Evolutionary conservation across 2,888 invertebrate species (phyloP).

Genomic region (Caenorhabditis japonica): DNA sequence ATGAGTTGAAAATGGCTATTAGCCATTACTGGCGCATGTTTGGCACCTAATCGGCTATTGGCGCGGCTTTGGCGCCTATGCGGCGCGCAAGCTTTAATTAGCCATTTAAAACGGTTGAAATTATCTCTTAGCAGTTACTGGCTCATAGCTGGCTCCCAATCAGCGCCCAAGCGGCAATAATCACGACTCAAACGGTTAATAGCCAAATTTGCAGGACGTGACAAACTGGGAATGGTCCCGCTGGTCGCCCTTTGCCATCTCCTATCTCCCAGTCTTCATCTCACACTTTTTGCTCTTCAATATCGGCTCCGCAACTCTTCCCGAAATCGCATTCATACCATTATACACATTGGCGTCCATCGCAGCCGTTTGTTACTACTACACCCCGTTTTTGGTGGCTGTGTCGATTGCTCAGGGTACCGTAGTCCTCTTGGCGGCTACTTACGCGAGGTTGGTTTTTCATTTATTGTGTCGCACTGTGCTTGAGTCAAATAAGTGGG

Average conservation of each 20-base stretch:
- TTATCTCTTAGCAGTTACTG: too few species aligned
- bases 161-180: too few species aligned
- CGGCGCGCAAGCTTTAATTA: too few species aligned
- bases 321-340: slow-evolving; percentile 58
- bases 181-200: neutral
- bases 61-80: too few species aligned
- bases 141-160: too few species aligned
- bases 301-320: slow-evolving; percentile 57
- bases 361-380: slow-evolving; percentile 61
- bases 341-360: slow-evolving; percentile 65
- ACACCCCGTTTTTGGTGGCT: slow-evolving; percentile 64
- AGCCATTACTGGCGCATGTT: too few species aligned
- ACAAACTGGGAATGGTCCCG: slow-evolving; percentile 77
- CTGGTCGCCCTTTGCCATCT: slow-evolving; percentile 72
- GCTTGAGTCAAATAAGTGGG: too few species aligned
- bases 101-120: too few species aligned
- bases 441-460: slow-evolving; percentile 57
- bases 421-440: slow-evolving; percentile 65
- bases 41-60: too few species aligned
- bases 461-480: too few species aligned
- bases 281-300: slow-evolving; percentile 75
- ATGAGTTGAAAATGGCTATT: too few species aligned
- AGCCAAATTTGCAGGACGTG: slow-evolving; percentile 69
- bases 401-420: slow-evolving; percentile 68
- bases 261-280: slow-evolving; percentile 67